Evolutionary conservation across 2,888 invertebrate species (phyloP).

Genomic region (Leucozona laternaria): DNA sequence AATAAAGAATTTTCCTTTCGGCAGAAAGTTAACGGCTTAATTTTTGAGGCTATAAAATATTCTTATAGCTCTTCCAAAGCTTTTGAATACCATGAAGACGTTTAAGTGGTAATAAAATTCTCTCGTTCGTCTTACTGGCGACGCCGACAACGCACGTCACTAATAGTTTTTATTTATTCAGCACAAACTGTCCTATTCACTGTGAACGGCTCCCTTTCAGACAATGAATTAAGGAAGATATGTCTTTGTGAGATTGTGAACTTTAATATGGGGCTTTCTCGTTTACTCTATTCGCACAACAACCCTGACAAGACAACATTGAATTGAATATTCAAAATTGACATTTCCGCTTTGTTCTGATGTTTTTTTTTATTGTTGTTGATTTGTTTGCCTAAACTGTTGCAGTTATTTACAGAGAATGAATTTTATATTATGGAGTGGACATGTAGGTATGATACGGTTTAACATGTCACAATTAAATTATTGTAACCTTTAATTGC

Average conservation of each 20-base stretch:
- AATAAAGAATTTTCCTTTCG: slow-evolving; percentile 26
- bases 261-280: slow-evolving; percentile 3
- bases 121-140: slow-evolving; percentile 41
- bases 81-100: slow-evolving; percentile 25
- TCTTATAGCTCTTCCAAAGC: slow-evolving; percentile 16
- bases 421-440: neutral
- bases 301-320: slow-evolving; percentile 32
- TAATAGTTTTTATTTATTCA: slow-evolving; percentile 39
- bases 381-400: slow-evolving; percentile 9
- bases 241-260: slow-evolving; percentile 19
- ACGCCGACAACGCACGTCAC: slow-evolving; percentile 41
- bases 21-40: slow-evolving; percentile 44
- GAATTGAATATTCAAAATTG: slow-evolving; percentile 31
- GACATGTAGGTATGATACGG: neutral
- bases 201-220: neutral
- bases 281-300: neutral
- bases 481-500: slow-evolving; percentile 39
- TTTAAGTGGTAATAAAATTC: slow-evolving; percentile 43
- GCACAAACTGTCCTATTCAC: slow-evolving; percentile 11
- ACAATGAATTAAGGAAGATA: slow-evolving; percentile 1
- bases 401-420: slow-evolving; percentile 18
- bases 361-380: neutral
- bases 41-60: slow-evolving; percentile 30
- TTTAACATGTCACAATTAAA: slow-evolving; percentile 23
- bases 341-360: slow-evolving; percentile 43